Conservation (phyloP, 2,888 invertebrate species). For the Chrysomela aeneicollis region DNA sequence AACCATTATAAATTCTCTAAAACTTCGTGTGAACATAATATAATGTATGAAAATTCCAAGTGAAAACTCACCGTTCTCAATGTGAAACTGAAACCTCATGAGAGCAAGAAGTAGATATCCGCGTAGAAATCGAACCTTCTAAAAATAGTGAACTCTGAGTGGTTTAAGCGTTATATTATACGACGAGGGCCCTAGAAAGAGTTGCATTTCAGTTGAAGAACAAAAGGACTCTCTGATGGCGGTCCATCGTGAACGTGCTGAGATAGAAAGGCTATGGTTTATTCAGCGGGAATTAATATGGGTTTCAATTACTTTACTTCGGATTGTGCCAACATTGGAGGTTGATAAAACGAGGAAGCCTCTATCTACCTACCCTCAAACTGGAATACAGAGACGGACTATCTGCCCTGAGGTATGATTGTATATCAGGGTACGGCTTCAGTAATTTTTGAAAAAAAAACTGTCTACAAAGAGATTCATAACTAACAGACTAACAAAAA, state of each 20-base stretch:
- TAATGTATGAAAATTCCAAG: no score
- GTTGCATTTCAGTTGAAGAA: conserved; percentile 23
- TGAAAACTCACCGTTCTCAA: neutral
- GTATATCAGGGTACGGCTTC: no score
- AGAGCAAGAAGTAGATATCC: neutral
- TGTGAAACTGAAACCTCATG: neutral
- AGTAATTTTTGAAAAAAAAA: no score
- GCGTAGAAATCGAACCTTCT: neutral
- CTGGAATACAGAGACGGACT: conserved; percentile 10
- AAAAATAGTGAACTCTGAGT: conserved; percentile 18
- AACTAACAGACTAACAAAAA: no score
- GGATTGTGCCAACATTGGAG: conserved; percentile 21
- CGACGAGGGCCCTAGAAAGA: conserved; percentile 20
- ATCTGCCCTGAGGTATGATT: no score
- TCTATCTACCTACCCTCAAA: conserved; percentile 4
- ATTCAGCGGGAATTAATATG: conserved; percentile 54
- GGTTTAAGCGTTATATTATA: conserved; percentile 20
- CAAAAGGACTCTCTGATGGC: conserved; percentile 31
- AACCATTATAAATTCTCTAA: no score
- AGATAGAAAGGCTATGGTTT: conserved; percentile 54
- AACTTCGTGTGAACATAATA: no score
- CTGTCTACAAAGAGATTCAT: no score
- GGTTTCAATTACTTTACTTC: conserved; percentile 48
- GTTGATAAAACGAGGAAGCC: conserved; percentile 19
- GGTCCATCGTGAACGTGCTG: conserved; percentile 49